These are phyloP conservation scores for Aphidoletes aphidimyza DNA, from an alignment of 2,888 invertebrate genomes.

Conservation along the genomic window DNA sequence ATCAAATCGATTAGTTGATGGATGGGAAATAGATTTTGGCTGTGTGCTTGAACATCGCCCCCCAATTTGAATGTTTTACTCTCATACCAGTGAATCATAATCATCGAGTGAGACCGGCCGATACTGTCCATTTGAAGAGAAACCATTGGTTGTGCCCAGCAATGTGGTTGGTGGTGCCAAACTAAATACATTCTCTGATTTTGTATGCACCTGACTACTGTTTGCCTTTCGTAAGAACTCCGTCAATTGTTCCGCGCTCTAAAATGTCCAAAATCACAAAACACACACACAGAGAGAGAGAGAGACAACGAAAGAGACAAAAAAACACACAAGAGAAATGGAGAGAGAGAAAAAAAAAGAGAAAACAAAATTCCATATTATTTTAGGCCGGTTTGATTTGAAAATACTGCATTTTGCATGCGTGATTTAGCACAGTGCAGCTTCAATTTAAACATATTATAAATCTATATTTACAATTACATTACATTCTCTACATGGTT, in stretches of 20 bases:
- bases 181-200: conserved; percentile 61
- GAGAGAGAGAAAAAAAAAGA: background rate
- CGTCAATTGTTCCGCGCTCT: conserved; percentile 19
- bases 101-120: conserved; percentile 69
- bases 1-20: background rate
- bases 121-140: conserved; percentile 57
- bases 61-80: conserved; percentile 54
- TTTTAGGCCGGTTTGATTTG: background rate
- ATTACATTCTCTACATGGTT: background rate
- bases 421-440: background rate
- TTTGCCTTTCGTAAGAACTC: conserved; percentile 59
- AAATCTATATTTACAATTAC: background rate
- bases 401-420: background rate
- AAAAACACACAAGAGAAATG: background rate
- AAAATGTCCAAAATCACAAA: background rate
- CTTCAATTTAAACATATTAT: no score
- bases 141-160: conserved; percentile 57
- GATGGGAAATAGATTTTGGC: no score
- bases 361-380: background rate
- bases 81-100: conserved; percentile 71
- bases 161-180: conserved; percentile 58
- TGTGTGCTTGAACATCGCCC: no score
- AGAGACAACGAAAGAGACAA: background rate
- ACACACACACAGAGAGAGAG: background rate
- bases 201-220: conserved; percentile 57